Evolutionary conservation across 2,888 invertebrate genomes (phyloP).

Genomic region (Tortricodes alternella): DNA sequence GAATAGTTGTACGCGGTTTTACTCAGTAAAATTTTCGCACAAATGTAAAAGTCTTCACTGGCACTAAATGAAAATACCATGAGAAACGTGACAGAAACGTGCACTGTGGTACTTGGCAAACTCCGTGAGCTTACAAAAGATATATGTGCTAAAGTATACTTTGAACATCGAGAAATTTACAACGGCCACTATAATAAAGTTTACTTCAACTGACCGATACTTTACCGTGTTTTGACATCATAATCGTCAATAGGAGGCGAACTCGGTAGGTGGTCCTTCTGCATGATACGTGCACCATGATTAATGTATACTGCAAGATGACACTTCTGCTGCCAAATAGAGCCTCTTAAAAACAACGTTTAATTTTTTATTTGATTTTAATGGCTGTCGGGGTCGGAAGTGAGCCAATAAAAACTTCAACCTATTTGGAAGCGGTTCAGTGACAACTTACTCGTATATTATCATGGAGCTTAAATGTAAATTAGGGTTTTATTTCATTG

Average conservation of each 20-base stretch:
- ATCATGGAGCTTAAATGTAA: neutral
- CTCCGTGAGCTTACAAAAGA: conserved; percentile 7
- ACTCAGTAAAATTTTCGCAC: too few species aligned
- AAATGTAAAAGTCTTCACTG: too few species aligned
- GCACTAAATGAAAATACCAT: too few species aligned
- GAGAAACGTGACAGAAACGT: neutral
- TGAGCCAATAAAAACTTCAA: conserved; percentile 6
- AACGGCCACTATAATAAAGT: conserved; percentile 5
- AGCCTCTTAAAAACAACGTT: conserved; percentile 21
- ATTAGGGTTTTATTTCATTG: neutral
- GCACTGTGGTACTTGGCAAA: neutral
- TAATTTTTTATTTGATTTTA: conserved; percentile 14
- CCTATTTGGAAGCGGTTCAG: neutral
- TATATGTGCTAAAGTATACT: neutral
- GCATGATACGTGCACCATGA: conserved; percentile 42
- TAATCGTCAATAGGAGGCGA: conserved; percentile 31
- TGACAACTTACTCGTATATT: neutral
- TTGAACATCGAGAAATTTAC: conserved; percentile 6
- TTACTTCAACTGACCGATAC: conserved; percentile 20
- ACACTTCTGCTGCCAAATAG: conserved; percentile 45
- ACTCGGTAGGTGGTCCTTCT: conserved; percentile 45
- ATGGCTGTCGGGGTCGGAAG: neutral
- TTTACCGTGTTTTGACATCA: conserved; percentile 34
- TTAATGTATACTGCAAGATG: conserved; percentile 51
- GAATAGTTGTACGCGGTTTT: too few species aligned